Percentiles rank a stretch among this genome's conserved stretches.
Conservation (phyloP, 1,140 invertebrate genomes). For the Drosophila ambigua region DNA sequence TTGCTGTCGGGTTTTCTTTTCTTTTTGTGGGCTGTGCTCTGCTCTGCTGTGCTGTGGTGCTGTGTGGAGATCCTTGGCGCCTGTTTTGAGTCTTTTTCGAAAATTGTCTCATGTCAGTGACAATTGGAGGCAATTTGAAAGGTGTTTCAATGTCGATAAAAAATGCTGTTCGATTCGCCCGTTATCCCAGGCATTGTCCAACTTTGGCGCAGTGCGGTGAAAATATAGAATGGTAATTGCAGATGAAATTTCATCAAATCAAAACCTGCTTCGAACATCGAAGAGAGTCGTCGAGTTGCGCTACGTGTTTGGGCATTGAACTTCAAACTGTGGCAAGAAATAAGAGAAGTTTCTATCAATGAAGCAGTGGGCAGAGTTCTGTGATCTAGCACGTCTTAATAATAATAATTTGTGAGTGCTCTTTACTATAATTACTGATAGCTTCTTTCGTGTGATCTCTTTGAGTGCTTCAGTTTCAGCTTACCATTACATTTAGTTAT, state of each 20-base stretch:
- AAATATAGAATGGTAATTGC: conserved; percentile 41
- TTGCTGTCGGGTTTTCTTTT: conserved; percentile 26
- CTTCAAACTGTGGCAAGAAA: conserved; percentile 1
- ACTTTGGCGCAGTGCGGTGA: background rate
- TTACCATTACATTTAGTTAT: too few relatives aligned
- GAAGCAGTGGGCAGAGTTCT: background rate
- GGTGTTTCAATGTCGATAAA: conserved; percentile 41
- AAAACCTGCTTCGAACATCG: conserved; percentile 27
- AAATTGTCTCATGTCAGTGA: conserved; percentile 43
- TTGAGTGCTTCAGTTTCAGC: too few relatives aligned
- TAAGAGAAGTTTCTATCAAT: background rate
- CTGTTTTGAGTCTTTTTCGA: conserved; percentile 11
- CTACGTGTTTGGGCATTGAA: background rate
- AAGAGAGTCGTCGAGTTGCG: conserved; percentile 10
- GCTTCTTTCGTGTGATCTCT: too few relatives aligned
- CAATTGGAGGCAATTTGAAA: conserved; percentile 50
- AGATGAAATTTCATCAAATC: conserved; percentile 25
- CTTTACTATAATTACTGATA: too few relatives aligned
- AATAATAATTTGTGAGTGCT: background rate
- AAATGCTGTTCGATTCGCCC: conserved; percentile 21
- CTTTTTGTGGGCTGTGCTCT: background rate
- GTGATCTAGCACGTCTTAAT: background rate
- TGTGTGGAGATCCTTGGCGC: conserved; percentile 7
- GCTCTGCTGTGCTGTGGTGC: background rate
- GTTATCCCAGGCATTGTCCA: conserved; percentile 23